Conservation (phyloP, 2,888 invertebrate species). For the Lymantria dispar region DNA sequence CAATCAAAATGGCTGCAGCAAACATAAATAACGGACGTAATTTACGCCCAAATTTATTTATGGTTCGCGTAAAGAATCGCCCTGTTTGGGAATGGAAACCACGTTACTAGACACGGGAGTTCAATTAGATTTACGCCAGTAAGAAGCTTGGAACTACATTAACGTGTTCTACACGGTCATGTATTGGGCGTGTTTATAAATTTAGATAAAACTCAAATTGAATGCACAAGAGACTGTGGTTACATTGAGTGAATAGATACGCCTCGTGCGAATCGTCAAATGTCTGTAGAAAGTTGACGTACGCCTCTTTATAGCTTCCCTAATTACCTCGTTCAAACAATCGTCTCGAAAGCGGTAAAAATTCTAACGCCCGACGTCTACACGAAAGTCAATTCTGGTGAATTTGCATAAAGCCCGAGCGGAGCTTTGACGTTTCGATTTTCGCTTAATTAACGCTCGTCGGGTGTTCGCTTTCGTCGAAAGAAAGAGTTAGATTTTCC, state of each 20-base stretch:
- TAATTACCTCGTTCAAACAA: slow-evolving; percentile 73
- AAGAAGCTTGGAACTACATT: no score
- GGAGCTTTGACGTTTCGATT: slow-evolving; percentile 78
- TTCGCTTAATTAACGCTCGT: slow-evolving; percentile 78
- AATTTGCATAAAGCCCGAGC: slow-evolving; percentile 76
- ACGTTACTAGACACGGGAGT: no score
- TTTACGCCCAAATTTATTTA: no score
- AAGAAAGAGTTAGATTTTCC: slow-evolving; percentile 70
- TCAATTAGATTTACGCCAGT: no score
- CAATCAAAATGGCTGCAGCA: no score
- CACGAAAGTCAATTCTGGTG: slow-evolving; percentile 70
- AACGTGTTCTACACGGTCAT: no score
- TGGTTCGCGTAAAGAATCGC: no score
- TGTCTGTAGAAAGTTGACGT: slow-evolving; percentile 34
- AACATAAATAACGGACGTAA: no score
- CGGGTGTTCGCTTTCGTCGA: slow-evolving; percentile 46
- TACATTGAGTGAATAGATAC: slow-evolving; percentile 18
- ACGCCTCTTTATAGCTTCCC: slow-evolving; percentile 49
- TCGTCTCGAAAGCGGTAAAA: slow-evolving; percentile 61
- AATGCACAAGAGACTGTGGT: no score
- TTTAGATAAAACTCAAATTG: no score
- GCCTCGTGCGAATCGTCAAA: slow-evolving; percentile 21
- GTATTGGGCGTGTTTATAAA: no score
- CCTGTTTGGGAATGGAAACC: no score
- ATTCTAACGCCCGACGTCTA: slow-evolving; percentile 59